Evolutionary conservation across 2,797 vertebrate genomes (phyloP).

Genomic region (Enteromius fasciolatus): DNA sequence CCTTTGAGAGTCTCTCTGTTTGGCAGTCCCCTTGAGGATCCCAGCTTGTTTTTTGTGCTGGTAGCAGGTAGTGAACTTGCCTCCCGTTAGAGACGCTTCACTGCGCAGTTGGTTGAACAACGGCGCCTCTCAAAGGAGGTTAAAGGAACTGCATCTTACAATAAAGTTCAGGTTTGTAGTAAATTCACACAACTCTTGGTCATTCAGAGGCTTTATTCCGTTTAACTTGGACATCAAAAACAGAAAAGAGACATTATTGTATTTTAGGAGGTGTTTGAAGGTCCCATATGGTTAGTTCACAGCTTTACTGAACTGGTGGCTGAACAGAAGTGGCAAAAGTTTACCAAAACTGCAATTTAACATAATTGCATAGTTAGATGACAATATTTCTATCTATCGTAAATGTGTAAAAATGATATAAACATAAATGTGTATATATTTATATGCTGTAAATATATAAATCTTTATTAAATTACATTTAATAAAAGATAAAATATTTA

Average conservation of each 20-base stretch:
- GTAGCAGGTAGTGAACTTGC: conserved; percentile 29
- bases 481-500: no score
- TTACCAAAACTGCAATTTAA: no score
- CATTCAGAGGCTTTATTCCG: background rate
- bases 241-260: background rate
- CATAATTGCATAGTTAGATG: no score
- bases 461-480: no score
- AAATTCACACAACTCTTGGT: background rate
- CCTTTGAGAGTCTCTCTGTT: conserved; percentile 46
- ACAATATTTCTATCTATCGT: no score
- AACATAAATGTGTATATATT: no score
- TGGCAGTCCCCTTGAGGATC: conserved; percentile 28
- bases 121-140: conserved; percentile 67
- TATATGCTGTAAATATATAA: no score
- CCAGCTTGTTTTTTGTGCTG: conserved; percentile 42
- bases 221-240: background rate
- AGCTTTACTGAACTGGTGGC: background rate
- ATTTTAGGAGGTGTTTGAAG: background rate
- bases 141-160: conserved; percentile 50
- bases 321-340: no score
- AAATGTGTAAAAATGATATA: no score
- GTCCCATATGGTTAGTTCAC: background rate
- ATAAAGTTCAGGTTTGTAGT: background rate
- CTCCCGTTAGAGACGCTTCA: conserved; percentile 16
- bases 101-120: conserved; percentile 59